Conservation (phyloP, 2,888 invertebrate genomes). For the Tribolium freemani region DNA sequence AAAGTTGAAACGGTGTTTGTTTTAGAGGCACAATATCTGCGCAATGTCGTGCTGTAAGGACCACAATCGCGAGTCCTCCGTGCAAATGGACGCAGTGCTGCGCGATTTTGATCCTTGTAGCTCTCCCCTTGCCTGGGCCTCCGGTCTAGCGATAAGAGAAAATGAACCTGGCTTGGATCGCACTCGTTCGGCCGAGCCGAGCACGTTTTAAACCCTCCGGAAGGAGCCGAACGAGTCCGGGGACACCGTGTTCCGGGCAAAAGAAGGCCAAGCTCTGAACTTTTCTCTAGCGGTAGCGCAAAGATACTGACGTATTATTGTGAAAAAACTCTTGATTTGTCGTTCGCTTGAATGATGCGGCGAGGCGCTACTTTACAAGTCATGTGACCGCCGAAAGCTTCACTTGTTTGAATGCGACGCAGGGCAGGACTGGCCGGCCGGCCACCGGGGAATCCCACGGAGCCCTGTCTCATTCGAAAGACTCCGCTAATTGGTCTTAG, state of each 20-base stretch:
- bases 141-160: constrained; percentile 64
- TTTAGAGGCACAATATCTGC: constrained; percentile 61
- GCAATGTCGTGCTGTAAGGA: constrained; percentile 58
- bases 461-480: no score
- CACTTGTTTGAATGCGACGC: constrained; percentile 62
- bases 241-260: constrained; percentile 48
- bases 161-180: constrained; percentile 55
- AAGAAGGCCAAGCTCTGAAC: constrained; percentile 67
- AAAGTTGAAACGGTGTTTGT: constrained; percentile 63
- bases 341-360: constrained; percentile 54
- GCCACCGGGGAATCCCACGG: no score
- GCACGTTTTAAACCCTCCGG: constrained; percentile 26
- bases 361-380: constrained; percentile 61
- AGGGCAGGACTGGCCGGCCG: background rate
- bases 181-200: constrained; percentile 48
- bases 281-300: constrained; percentile 63
- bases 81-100: constrained; percentile 37
- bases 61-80: constrained; percentile 52
- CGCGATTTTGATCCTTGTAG: constrained; percentile 54
- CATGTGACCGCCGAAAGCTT: constrained; percentile 56
- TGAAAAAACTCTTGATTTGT: constrained; percentile 49
- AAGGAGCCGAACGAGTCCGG: constrained; percentile 24
- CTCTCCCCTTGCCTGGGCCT: constrained; percentile 65
- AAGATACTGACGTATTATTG: constrained; percentile 58
- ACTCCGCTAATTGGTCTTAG: no score